Evolutionary conservation across 2,797 vertebrate genomes (phyloP), one percentile per base, ranked within the genome.

Genomic region (Percopsis omiscomaycus): DNA sequence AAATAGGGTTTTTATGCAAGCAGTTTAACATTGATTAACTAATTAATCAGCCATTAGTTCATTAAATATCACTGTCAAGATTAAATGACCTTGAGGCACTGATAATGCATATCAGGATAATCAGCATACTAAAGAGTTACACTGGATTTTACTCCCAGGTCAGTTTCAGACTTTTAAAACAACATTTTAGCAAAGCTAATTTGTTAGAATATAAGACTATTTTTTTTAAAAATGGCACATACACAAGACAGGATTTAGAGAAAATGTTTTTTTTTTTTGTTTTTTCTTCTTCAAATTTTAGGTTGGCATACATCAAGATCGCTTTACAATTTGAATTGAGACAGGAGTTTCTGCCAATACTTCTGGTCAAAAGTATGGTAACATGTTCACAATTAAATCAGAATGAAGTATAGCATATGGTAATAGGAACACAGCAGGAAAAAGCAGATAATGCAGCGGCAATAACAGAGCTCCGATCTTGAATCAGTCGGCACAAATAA

Each of bases 391-490:
- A 48, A 8, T 4, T 13, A 45, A 12, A 9, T 37, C 16, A 46
- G 42, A 47, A 64, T 48, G 44, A 32, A 5, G 2, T n/a, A n/a
- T 6, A 16, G 29, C 22, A 15, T 16, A 50, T 62, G 61, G 29
- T 61, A 45, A 55, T 30, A 51, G 64, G 64, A 61, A 44, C 16
- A 73, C 59, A 67, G 69, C 59, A 54, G 64, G 74, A 75, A 58
- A 30, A 72, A 78, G 78, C 67, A 79, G 73, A 73, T 73, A 48
- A 61, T 68, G 60, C 67, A 55, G 74, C 68, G 75, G 76, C 76
- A 71, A 75, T 65, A 81, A 59, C 59, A 85, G 87, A 90, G 89
- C 88, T 91, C 86, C 68, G 88, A 88, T 88, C 86, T 91, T 83
- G 86, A 77, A 61, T 82, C 77, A 86, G 85, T 83, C 82, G 29